Base-by-base conservation (phyloP, 1,140 invertebrate genomes). In the Bathynomus jamesi region DNA sequence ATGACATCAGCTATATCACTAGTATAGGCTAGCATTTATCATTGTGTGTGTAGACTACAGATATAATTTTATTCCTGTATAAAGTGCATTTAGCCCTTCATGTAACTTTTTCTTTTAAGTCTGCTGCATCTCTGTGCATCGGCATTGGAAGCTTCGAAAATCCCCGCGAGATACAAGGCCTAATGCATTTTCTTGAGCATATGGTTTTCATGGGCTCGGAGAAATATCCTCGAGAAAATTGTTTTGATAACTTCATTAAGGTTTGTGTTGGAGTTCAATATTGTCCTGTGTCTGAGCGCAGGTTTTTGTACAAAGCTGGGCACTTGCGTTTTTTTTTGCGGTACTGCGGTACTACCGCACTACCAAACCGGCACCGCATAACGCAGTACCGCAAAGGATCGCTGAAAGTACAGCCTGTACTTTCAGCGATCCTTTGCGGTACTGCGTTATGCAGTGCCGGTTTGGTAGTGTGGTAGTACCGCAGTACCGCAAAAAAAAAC, bases 161-260 rank as follows among this genome's bases (percentile, higher is more conserved):
- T 83, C 95, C 95, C 0, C 84, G 86, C 29, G 87, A 94, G 65
- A 79, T 98, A 7, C 93, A 91, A 2, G 96, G 96, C 0, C 82
- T 98, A 67, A 95, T 95, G 25, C 96, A 98, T 82, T 98, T 99
- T 81, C 95, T 93, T 81, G 96, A 99, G 81, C 96, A 99, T 80
- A 98, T 99, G 96, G 84, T 99, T 2, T 99, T 98, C 82, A 82
- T 98, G 63, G 96, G 96, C 8, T 97, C 84, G 25, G 85, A 93
- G 78, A 96, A 96, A 83, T 99, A 96, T 86, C 95, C 96, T 30
- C 85, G 89, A 78, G 92, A 96, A 82, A 98, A 98, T 84, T 91
- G 93, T 72, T 98, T 77, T 68, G 76, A 77, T 67, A 67, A 72
- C 60, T 77, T 69, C 61, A 65, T 77, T 17, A 53, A 53, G 21